Percentiles rank a stretch among this genome's conserved stretches.
Conservation (phyloP, 2,888 invertebrate genomes). For the Byasa hedistus region DNA sequence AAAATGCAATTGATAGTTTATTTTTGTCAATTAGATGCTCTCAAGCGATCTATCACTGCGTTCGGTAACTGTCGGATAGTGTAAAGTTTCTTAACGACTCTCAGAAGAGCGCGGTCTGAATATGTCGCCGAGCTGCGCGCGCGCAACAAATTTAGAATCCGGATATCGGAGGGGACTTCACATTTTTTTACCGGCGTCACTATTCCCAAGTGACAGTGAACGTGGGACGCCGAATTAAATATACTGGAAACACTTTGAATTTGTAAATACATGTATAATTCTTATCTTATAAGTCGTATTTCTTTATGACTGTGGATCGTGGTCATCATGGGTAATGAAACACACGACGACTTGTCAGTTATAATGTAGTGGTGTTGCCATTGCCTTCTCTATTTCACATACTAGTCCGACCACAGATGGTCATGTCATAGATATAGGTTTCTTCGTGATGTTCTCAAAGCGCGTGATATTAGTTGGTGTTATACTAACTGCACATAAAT, state of each 20-base stretch:
- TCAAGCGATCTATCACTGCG: slow-evolving; percentile 2
- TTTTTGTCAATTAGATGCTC: slow-evolving; percentile 3
- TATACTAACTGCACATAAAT: no score
- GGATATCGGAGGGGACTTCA: slow-evolving; percentile 62
- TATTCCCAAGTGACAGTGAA: slow-evolving; percentile 46
- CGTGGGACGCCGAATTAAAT: slow-evolving; percentile 36
- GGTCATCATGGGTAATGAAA: no score
- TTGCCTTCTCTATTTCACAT: no score
- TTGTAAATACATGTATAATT: no score
- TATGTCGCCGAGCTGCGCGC: slow-evolving; percentile 53
- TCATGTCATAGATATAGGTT: no score
- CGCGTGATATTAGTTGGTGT: no score
- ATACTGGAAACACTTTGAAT: slow-evolving; percentile 30
- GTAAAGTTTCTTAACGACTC: slow-evolving; percentile 28
- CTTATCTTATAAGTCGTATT: no score
- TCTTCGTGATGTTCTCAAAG: no score
- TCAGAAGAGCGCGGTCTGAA: slow-evolving; percentile 44
- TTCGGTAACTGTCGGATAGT: slow-evolving; percentile 10
- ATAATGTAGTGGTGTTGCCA: no score
- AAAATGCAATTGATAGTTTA: slow-evolving; percentile 3
- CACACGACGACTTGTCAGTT: no score
- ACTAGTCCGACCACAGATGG: no score
- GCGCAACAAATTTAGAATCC: slow-evolving; percentile 64
- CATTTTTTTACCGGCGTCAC: slow-evolving; percentile 56
- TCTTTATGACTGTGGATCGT: no score